These are phyloP conservation scores for Spinibarbus caldwelli DNA, from an alignment of 2,797 vertebrate species.

Conservation along the genomic window DNA sequence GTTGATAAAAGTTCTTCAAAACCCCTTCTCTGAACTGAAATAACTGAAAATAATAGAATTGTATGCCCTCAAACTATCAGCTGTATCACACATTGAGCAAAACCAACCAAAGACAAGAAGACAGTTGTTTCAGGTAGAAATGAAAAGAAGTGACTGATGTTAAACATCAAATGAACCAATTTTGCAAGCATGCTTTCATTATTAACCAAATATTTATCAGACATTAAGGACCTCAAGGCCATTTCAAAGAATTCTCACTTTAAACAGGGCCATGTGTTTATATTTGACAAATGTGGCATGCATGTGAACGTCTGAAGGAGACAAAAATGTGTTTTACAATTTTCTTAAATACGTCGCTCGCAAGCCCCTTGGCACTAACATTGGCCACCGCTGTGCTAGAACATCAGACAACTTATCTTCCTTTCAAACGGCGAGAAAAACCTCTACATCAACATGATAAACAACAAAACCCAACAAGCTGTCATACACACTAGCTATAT, in stretches of 20 bases:
- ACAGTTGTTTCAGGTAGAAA: not conserved
- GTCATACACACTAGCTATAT: constrained; percentile 62
- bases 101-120: constrained; percentile 1
- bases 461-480: constrained; percentile 68
- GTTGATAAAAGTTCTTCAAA: too few species aligned
- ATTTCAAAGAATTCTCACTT: constrained; percentile 3
- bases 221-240: not conserved
- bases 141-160: constrained; percentile 3
- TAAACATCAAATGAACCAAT: constrained; percentile 24
- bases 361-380: constrained; percentile 65
- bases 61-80: not conserved
- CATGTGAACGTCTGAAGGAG: constrained; percentile 24
- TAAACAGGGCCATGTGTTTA: constrained; percentile 23
- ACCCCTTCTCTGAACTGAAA: not conserved
- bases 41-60: not conserved
- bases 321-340: constrained; percentile 63
- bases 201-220: constrained; percentile 8
- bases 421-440: constrained; percentile 68
- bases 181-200: constrained; percentile 13
- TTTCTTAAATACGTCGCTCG: constrained; percentile 46
- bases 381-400: constrained; percentile 68
- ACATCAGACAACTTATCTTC: constrained; percentile 65
- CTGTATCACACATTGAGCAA: not conserved
- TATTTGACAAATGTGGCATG: constrained; percentile 11
- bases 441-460: constrained; percentile 64